These are phyloP conservation scores for Drosophila bocki DNA, from an alignment of 1,140 invertebrate species.

Conservation along the genomic window DNA sequence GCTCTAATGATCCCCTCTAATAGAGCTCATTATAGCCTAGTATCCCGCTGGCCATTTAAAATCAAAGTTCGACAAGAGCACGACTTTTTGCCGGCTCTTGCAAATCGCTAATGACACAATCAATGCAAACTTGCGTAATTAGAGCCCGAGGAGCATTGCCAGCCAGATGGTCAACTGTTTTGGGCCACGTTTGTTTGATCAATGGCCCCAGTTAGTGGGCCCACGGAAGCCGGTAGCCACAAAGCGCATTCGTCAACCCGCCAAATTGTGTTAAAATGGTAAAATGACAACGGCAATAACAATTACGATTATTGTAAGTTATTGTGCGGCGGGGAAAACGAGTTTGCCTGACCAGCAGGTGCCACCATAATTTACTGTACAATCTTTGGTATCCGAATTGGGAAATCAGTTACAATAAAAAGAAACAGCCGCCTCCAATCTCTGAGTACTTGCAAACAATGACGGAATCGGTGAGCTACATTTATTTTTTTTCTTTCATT, in stretches of 20 bases:
- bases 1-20: constrained; percentile 22
- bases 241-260: constrained; percentile 46
- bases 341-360: constrained; percentile 33
- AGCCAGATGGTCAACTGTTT: constrained; percentile 41
- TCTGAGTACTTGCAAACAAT: constrained; percentile 30
- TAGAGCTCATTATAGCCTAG: constrained; percentile 19
- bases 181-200: constrained; percentile 44
- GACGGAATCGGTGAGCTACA: constrained; percentile 22
- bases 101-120: constrained; percentile 54
- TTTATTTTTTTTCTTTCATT: not conserved
- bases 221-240: constrained; percentile 46
- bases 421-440: constrained; percentile 5
- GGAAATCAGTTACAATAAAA: constrained; percentile 9
- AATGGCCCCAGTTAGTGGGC: constrained; percentile 27
- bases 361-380: constrained; percentile 10
- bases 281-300: constrained; percentile 33
- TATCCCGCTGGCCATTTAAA: constrained; percentile 31
- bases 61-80: constrained; percentile 18
- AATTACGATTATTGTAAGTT: constrained; percentile 53
- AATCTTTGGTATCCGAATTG: constrained; percentile 10
- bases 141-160: constrained; percentile 16
- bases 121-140: constrained; percentile 54
- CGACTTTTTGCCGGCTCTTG: constrained; percentile 37
- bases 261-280: constrained; percentile 50
- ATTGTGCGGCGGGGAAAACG: constrained; percentile 34